Percentiles rank a stretch among this genome's conserved stretches.
These are phyloP conservation scores for Hydrolagus colliei DNA, from an alignment of 2,797 vertebrate species.

Conservation along the genomic window DNA sequence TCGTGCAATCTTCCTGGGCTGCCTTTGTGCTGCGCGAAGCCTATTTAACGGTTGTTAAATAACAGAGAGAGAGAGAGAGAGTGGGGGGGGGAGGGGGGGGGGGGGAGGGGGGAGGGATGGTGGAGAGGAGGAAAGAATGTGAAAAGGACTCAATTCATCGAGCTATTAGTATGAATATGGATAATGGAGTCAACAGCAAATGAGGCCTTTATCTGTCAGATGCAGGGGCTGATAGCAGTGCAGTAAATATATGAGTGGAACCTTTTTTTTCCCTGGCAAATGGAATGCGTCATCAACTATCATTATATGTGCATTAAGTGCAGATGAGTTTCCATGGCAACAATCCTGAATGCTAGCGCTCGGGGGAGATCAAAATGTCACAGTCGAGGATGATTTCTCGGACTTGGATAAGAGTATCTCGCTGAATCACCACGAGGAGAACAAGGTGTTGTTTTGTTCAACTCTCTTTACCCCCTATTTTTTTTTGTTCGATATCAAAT, in stretches of 20 bases:
- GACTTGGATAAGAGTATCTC: background rate
- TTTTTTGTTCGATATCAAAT: background rate
- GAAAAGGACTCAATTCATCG: constrained; percentile 22
- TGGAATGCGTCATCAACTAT: constrained; percentile 38
- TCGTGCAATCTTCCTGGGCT: background rate
- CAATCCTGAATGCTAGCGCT: constrained; percentile 69
- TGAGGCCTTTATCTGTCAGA: constrained; percentile 5
- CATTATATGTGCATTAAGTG: constrained; percentile 61
- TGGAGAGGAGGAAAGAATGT: background rate
- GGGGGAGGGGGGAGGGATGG: background rate
- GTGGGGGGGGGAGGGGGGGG: too few species aligned
- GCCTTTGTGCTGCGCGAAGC: background rate
- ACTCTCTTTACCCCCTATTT: background rate
- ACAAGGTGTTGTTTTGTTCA: background rate
- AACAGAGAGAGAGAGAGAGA: background rate
- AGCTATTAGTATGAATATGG: constrained; percentile 19
- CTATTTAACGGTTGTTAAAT: too few species aligned
- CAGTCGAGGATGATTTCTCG: constrained; percentile 62
- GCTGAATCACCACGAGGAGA: background rate
- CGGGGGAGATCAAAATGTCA: constrained; percentile 77
- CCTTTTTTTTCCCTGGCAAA: constrained; percentile 35
- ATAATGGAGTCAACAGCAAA: background rate
- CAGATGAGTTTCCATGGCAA: constrained; percentile 78
- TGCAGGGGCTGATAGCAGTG: constrained; percentile 20
- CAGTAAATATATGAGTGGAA: constrained; percentile 11